phyloP scores from a whole-genome alignment of 2,888 invertebrate genomes.

The Tholera decimalis region DNA sequence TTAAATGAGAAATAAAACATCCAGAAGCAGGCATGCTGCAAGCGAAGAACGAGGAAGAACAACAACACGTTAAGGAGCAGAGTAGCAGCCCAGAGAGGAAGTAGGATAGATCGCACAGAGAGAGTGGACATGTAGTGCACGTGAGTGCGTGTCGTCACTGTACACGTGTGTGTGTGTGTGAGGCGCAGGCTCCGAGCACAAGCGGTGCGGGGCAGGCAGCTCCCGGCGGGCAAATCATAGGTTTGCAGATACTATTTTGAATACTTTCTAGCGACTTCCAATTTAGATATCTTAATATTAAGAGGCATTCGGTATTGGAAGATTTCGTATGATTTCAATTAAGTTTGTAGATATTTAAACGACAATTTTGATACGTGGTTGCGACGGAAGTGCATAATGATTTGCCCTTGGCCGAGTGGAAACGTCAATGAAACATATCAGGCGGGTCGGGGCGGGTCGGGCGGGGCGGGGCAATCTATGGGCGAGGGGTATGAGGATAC shows the following conservation, averaged over 20 bases:
- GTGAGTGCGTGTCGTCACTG: slow-evolving; percentile 65
- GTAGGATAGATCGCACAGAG: slow-evolving; percentile 61
- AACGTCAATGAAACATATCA: slow-evolving; percentile 72
- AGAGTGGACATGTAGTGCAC: slow-evolving; percentile 57
- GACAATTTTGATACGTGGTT: slow-evolving; percentile 19
- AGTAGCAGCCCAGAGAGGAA: slow-evolving; percentile 63
- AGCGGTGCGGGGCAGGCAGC: slow-evolving; percentile 72
- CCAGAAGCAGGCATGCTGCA: slow-evolving; percentile 65
- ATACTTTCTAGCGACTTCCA: slow-evolving; percentile 7
- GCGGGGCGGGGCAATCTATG: slow-evolving; percentile 62
- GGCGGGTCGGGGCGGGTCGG: slow-evolving; percentile 67
- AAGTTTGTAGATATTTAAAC: slow-evolving; percentile 17
- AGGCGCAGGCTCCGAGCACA: slow-evolving; percentile 54
- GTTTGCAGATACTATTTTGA: slow-evolving; percentile 15
- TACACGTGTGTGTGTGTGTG: slow-evolving; percentile 68
- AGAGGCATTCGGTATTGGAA: background rate
- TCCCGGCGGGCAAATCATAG: slow-evolving; percentile 70
- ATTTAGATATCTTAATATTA: slow-evolving; percentile 19
- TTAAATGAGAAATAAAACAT: slow-evolving; percentile 65
- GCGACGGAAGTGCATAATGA: slow-evolving; percentile 64
- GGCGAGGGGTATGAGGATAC: slow-evolving; percentile 73
- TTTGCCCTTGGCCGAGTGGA: slow-evolving; percentile 75
- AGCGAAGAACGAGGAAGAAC: slow-evolving; percentile 60
- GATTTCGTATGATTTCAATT: slow-evolving; percentile 8
- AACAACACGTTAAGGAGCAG: slow-evolving; percentile 55